Conservation (phyloP, 1,140 invertebrate species). For the Andrena cerasifolii region DNA sequence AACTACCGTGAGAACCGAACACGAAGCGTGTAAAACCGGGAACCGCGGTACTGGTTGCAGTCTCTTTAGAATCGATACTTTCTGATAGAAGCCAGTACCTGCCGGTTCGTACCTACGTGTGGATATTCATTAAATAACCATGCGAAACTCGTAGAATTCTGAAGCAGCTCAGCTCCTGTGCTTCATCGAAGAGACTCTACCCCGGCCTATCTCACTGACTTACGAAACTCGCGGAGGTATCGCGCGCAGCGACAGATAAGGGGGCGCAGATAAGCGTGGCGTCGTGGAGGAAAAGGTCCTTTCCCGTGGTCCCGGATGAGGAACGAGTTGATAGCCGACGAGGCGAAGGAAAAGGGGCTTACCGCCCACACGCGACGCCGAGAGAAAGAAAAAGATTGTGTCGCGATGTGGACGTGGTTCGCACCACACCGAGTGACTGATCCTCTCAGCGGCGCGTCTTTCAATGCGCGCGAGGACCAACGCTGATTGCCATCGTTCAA, state of each 20-base stretch:
- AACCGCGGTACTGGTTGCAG: not conserved
- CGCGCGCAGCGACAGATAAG: constrained; percentile 26
- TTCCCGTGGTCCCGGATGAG: not conserved
- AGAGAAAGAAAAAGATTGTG: constrained; percentile 65
- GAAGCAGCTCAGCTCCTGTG: not conserved
- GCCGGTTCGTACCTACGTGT: too few relatives aligned
- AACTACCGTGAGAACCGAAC: constrained; percentile 29
- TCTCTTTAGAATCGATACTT: too few relatives aligned
- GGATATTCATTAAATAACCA: too few relatives aligned
- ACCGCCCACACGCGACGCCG: constrained; percentile 68
- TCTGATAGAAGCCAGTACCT: too few relatives aligned
- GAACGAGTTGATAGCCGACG: not conserved
- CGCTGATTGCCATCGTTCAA: constrained; percentile 75
- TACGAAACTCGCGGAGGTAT: constrained; percentile 41
- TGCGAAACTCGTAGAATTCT: constrained; percentile 1
- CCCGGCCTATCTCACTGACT: constrained; percentile 32
- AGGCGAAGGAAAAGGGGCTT: not conserved
- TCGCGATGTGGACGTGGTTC: constrained; percentile 61
- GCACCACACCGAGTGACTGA: constrained; percentile 72
- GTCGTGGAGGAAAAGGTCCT: not conserved
- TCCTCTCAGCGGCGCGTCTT: constrained; percentile 78
- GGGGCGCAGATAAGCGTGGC: constrained; percentile 17
- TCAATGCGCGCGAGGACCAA: constrained; percentile 69
- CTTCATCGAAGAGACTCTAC: not conserved
- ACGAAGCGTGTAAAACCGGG: not conserved